Evolutionary conservation across 2,797 vertebrate species (phyloP).

Genomic region (Heterohyrax brucei): DNA sequence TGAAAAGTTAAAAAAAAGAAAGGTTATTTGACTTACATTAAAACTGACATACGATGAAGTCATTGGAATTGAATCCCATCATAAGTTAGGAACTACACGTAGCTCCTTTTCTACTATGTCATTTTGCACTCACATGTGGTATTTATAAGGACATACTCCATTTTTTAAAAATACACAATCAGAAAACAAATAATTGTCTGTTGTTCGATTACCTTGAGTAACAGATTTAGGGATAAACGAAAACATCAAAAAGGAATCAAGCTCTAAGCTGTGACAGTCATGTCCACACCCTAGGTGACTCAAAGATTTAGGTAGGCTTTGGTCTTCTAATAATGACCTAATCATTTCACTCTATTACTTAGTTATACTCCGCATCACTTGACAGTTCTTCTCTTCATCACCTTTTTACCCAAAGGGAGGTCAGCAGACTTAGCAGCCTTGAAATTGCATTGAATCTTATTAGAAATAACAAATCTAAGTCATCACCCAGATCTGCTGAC

Average conservation of each 20-base stretch:
- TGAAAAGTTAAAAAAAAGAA: not conserved
- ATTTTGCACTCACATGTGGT: not conserved
- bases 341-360: not conserved
- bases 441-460: not conserved
- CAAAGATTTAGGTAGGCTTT: conserved; percentile 27
- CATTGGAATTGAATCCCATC: not conserved
- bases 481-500: not conserved
- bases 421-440: not conserved
- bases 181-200: conserved; percentile 35
- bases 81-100: not conserved
- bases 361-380: not conserved
- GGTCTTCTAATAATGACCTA: not conserved
- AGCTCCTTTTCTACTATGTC: conserved; percentile 52
- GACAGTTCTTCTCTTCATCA: not conserved
- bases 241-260: conserved; percentile 7
- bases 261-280: not conserved
- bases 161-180: conserved; percentile 42
- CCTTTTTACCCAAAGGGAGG: not conserved
- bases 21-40: not conserved
- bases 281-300: not conserved
- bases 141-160: conserved; percentile 3
- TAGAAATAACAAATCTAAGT: not conserved
- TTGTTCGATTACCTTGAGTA: not conserved
- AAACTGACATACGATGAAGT: not conserved
- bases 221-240: not conserved